Base-by-base conservation (phyloP, 1,140 invertebrate species). In the Zelostemma sp. region DNA sequence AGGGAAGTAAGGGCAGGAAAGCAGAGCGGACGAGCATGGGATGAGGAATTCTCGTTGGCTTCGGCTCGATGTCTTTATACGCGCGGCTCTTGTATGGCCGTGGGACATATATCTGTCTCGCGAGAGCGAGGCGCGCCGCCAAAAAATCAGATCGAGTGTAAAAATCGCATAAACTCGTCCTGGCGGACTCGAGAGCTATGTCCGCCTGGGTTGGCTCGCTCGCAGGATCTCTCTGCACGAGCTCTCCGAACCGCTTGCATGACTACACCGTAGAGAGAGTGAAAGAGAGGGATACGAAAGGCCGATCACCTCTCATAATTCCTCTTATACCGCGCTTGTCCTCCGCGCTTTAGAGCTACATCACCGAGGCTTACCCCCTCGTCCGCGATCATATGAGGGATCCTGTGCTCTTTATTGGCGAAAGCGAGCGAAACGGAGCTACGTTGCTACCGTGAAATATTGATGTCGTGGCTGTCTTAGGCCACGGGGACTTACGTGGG, bases 71-170 rank as follows among this genome's bases (percentile, higher is more conserved):
- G 84, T 86, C 84, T 86, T 86, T 85, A 86, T 86, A 86, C 80
- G 79, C 82, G 80, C 74, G 76, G 77, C 81, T 82, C 81, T 83
- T 84, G 82, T 82, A 81, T 76, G 73, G 73, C 81, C 81, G 76
- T 82, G 80, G 81, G 81, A 86, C 81, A 84, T 85, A 84, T 86
- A 86, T 86, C 82, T 85, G 83, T 84, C 83, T 84, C 79, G 80
- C 76, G 73, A 80, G 75, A 81, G 70, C 80, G 80, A 83, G 81
- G 81, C 80, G 80, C 81, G 82, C 84, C 84, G 84, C 84, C 83
- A 85, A 85, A 85, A 85, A 85, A 85, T 85, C 84, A 85, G 84
- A 85, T 85, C 82, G 83, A 85, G 84, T 84, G 84, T 85, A 85
- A 85, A 85, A 85, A 85, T 85, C 84, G 81, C 83, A 85, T 85